phyloP scores from a whole-genome alignment of 2,113 vertebrate species.

The Procavia capensis region DNA sequence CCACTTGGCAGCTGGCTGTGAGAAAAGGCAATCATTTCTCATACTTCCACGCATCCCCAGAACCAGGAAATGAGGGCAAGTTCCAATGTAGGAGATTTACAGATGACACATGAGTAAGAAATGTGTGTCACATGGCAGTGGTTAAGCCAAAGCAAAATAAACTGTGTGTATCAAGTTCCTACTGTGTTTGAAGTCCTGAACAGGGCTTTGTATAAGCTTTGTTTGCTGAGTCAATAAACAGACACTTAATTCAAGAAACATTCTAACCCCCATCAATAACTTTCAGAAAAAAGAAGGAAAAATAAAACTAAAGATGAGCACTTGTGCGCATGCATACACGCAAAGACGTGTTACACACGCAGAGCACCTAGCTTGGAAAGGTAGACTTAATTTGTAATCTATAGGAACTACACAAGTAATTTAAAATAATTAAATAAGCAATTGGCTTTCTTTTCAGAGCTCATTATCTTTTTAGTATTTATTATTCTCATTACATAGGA shows the following conservation, averaged over 20 bases:
- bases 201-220: neutral
- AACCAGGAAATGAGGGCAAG: neutral
- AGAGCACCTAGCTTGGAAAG: neutral
- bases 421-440: slow-evolving; percentile 68
- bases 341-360: neutral
- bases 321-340: neutral
- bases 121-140: neutral
- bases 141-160: neutral
- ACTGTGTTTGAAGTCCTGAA: neutral
- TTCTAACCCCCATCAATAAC: neutral
- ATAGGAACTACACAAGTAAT: slow-evolving; percentile 53
- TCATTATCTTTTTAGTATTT: slow-evolving; percentile 78
- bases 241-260: neutral
- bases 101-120: neutral
- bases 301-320: neutral
- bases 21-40: neutral
- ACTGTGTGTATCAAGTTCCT: neutral
- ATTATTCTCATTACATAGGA: slow-evolving; percentile 71
- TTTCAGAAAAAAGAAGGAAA: neutral
- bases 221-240: neutral
- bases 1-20: neutral
- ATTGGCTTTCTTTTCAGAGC: slow-evolving; percentile 38
- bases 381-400: slow-evolving; percentile 65
- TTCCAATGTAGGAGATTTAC: neutral
- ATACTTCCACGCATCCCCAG: neutral